Evolutionary conservation across 2,797 vertebrate genomes (phyloP).

Genomic region (Carapus acus): DNA sequence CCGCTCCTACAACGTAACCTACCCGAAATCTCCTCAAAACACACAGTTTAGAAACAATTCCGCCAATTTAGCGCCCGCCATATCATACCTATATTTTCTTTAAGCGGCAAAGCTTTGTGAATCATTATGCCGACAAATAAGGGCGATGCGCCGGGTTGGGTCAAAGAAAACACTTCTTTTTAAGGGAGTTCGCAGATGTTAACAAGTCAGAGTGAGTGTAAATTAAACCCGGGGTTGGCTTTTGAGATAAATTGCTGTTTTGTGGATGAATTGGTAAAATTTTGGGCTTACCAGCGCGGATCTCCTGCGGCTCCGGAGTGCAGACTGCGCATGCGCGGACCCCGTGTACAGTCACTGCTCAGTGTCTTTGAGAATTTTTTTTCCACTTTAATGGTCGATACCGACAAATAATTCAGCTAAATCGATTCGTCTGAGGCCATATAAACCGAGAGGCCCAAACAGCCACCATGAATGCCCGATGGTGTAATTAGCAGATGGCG

Average conservation of each 20-base stretch:
- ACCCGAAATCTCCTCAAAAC: too few relatives aligned
- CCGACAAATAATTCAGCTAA: constrained; percentile 4
- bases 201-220: neutral
- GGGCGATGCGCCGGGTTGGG: constrained; percentile 17
- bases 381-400: constrained; percentile 28
- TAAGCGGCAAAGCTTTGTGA: constrained; percentile 45
- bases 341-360: constrained; percentile 42
- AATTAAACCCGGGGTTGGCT: constrained; percentile 6
- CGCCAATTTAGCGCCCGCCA: constrained; percentile 27
- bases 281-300: constrained; percentile 78
- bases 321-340: constrained; percentile 71
- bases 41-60: constrained; percentile 24
- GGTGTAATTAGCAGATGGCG: neutral
- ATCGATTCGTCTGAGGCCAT: neutral
- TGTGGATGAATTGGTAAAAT: constrained; percentile 56
- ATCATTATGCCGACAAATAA: constrained; percentile 27
- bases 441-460: too few relatives aligned
- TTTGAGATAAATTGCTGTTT: constrained; percentile 43
- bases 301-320: constrained; percentile 72
- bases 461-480: too few relatives aligned
- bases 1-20: constrained; percentile 4
- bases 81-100: constrained; percentile 27
- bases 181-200: neutral
- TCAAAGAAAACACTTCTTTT: constrained; percentile 4
- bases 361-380: constrained; percentile 28